Base-by-base conservation (phyloP, 2,797 vertebrate species). In the Karalla daura region DNA sequence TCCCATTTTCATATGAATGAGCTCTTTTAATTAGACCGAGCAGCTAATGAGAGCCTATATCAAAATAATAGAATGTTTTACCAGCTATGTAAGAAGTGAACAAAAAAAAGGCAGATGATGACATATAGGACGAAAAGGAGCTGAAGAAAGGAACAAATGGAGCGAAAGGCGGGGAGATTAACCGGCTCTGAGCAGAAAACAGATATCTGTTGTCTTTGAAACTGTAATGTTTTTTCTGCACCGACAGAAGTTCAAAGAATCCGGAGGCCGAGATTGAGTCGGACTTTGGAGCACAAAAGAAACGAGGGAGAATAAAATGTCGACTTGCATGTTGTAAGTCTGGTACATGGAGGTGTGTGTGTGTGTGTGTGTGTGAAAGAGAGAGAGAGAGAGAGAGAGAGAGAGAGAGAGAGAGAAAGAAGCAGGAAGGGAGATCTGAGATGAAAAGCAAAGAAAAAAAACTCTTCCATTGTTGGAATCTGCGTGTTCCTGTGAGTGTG, bases 1-100 rank as follows among this genome's bases (percentile, higher is more conserved):
- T 74, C 81, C 77, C 81, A 92, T 94, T 94, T 94, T 94, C 93
- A 93, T 91, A 94, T 92, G 92, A 95, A 93, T 92, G 91, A 86
- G 87, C 86, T 84, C 70, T 62, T 90, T 93, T 94, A 94, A 94
- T 94, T 94, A 94, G 94, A 94, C 83, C 66, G 83, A 88, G 86
- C 86, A 74, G 83, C 90, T 93, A 93, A 95, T 93, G 90, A 93
- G 91, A 88, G 89, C 87, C 87, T 91, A 88, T 91, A 91, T 94
- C 90, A 92, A 92, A 93, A 93, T 88, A 92, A 94, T 88, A 89
- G 85, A 90, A 89, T 88, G 88, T 85, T 92, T 89, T 85, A 88
- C 76, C 81, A 86, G 79, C 72, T 41, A 53, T 74, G 84, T 78
- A 72, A 81, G 56, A 87, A 87, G 72, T 33, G 72, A 84, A 84